phyloP scores from a whole-genome alignment of 1,140 invertebrate genomes.

The Dendrolimus kikuchii region DNA sequence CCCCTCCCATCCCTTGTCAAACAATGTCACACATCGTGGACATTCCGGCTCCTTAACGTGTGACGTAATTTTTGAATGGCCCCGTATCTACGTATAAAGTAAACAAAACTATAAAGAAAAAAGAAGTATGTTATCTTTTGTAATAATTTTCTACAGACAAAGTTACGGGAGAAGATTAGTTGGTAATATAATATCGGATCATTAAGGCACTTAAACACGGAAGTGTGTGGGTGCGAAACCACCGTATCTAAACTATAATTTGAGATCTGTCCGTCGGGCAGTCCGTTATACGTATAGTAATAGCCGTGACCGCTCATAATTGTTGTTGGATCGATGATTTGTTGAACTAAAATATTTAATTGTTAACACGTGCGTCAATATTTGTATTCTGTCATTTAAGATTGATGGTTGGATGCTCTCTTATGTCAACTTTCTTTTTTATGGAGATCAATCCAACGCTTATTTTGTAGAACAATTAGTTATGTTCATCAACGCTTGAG shows the following conservation, averaged over 20 bases:
- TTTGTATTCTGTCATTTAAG: constrained; percentile 29
- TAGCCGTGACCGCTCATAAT: constrained; percentile 57
- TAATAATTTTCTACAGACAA: too few species aligned
- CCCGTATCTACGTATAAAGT: too few species aligned
- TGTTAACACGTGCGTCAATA: constrained; percentile 59
- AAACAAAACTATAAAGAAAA: too few species aligned
- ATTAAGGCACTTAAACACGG: constrained; percentile 61
- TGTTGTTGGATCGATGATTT: constrained; percentile 48
- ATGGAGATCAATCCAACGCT: too few species aligned
- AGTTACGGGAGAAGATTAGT: too few species aligned
- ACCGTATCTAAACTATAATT: constrained; percentile 69
- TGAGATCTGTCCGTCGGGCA: constrained; percentile 49
- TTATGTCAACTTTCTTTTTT: constrained; percentile 42
- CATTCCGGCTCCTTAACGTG: too few species aligned
- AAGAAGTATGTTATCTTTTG: too few species aligned
- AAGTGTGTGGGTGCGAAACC: constrained; percentile 69
- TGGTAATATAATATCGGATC: constrained; percentile 65
- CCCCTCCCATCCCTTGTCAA: too few species aligned
- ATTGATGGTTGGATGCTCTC: constrained; percentile 25
- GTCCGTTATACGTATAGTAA: constrained; percentile 51
- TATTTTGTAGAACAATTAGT: too few species aligned
- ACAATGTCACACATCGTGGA: too few species aligned
- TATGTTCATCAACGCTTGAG: too few species aligned
- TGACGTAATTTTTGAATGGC: too few species aligned
- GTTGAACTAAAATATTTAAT: constrained; percentile 54